These are phyloP conservation scores for Drosophila tsacasi DNA, from an alignment of 1,140 invertebrate genomes.

Conservation along the genomic window DNA sequence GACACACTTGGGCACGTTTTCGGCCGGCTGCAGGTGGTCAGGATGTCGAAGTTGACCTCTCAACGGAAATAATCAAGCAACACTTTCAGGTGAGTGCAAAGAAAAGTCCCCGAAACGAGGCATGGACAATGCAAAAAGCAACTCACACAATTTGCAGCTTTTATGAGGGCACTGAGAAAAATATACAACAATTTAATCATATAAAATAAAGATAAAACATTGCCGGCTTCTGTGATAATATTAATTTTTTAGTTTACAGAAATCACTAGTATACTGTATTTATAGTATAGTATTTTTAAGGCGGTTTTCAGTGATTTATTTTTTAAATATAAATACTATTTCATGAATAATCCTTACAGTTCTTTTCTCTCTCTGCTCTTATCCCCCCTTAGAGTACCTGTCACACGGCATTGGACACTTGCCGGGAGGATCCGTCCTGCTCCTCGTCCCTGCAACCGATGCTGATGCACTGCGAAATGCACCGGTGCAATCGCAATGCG, in stretches of 20 bases:
- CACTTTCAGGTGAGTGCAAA: conserved; percentile 84
- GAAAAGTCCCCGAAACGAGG: conserved; percentile 30
- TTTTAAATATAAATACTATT: not conserved
- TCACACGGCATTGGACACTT: conserved; percentile 90
- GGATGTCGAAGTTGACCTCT: conserved; percentile 84
- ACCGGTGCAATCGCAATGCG: conserved; percentile 91
- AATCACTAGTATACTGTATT: no score
- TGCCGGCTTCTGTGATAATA: no score
- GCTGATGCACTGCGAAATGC: conserved; percentile 91
- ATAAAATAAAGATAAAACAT: no score
- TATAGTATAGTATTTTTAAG: no score
- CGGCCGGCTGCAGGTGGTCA: conserved; percentile 78
- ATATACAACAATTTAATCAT: not conserved
- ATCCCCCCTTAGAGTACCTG: conserved; percentile 88
- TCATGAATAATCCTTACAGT: not conserved
- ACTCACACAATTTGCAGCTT: conserved; percentile 56
- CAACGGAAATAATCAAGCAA: conserved; percentile 85
- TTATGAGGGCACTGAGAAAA: conserved; percentile 42
- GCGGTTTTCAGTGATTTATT: not conserved
- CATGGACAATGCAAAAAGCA: conserved; percentile 46
- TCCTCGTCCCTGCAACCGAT: conserved; percentile 91
- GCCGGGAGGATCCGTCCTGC: conserved; percentile 92
- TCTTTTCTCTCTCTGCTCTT: conserved; percentile 17
- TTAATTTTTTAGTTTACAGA: no score
- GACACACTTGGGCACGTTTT: conserved; percentile 79